phyloP scores from a whole-genome alignment of 2,113 vertebrate species.

The Corythoichthys haematopterus region DNA sequence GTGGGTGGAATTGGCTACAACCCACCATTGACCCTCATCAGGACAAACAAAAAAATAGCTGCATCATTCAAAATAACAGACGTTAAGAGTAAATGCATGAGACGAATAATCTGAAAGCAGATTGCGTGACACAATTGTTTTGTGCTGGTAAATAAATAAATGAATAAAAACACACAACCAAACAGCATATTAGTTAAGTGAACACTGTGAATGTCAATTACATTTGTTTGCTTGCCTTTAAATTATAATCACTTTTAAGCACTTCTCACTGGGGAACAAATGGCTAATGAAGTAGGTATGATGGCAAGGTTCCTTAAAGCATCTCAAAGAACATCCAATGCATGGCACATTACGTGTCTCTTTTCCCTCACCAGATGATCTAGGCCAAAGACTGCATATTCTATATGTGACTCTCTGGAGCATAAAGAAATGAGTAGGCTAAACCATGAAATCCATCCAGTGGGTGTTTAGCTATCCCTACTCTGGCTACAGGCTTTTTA shows the following conservation, averaged over 20 bases:
- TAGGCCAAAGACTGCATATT: conserved; percentile 5
- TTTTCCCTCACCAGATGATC: conserved; percentile 3
- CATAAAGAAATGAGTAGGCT: conserved; percentile 17
- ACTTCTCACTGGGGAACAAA: not conserved
- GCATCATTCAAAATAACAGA: too few relatives aligned
- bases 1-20: too few relatives aligned
- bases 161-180: not conserved
- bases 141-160: not conserved
- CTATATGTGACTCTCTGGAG: conserved; percentile 13
- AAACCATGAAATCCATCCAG: conserved; percentile 20
- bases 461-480: conserved; percentile 29
- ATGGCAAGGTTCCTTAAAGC: not conserved
- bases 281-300: conserved; percentile 4
- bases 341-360: not conserved
- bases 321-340: conserved; percentile 1
- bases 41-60: not conserved
- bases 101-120: not conserved
- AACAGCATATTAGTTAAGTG: not conserved
- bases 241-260: not conserved
- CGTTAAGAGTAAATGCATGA: too few relatives aligned
- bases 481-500: conserved; percentile 1
- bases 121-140: not conserved
- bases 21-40: not conserved
- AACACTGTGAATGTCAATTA: not conserved
- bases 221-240: not conserved